phyloP scores from a whole-genome alignment of 2,797 vertebrate genomes.

The Gymnocypris eckloni region DNA sequence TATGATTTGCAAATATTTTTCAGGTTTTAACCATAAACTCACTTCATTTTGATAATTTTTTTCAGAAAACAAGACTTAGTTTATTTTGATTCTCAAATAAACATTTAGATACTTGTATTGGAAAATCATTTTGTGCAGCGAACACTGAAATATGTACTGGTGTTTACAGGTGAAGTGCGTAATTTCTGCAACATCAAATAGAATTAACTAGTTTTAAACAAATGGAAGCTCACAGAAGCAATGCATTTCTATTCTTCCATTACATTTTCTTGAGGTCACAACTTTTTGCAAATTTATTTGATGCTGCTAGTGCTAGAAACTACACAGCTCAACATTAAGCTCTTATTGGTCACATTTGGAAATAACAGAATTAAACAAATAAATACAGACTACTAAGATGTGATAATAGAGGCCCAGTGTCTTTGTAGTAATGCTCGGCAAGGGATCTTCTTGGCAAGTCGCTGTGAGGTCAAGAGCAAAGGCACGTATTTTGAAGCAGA shows the following conservation, averaged over 20 bases:
- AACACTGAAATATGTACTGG: neutral
- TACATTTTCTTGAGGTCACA: neutral
- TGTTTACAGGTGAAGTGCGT: neutral
- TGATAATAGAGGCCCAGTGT: neutral
- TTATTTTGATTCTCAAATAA: neutral
- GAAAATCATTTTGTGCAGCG: neutral
- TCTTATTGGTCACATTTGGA: neutral
- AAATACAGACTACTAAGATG: neutral
- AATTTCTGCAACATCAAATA: neutral
- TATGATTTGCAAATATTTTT: neutral
- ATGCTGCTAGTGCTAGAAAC: neutral
- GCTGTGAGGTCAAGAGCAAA: slow-evolving; percentile 21
- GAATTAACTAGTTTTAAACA: neutral
- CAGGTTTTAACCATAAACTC: neutral
- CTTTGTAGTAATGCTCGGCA: neutral
- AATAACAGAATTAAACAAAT: neutral
- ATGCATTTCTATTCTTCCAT: neutral
- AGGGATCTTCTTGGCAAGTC: slow-evolving; percentile 7
- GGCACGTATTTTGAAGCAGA: slow-evolving; percentile 27
- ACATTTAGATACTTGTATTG: neutral
- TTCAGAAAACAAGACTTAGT: neutral
- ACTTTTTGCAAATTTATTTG: neutral
- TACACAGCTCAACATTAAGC: neutral
- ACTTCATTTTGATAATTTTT: neutral
- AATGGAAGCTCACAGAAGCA: neutral